Percentiles rank a stretch among this genome's conserved stretches.
Evolutionary conservation across 2,888 invertebrate species (phyloP).

Genomic region (Dorcus parallelipipedus): DNA sequence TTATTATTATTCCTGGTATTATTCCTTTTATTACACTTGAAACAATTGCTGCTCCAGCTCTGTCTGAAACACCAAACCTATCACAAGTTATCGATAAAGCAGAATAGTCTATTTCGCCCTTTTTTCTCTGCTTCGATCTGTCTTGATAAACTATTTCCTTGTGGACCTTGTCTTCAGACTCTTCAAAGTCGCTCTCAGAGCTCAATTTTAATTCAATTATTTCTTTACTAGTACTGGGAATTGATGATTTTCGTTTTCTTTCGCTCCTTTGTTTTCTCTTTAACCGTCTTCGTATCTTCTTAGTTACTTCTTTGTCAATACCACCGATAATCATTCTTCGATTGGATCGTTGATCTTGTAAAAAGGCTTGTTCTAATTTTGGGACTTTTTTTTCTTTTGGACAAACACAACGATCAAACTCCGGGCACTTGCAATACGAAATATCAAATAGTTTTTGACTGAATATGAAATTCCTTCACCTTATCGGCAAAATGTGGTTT

Average conservation of each 20-base stretch:
- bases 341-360: neutral
- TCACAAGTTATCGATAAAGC: neutral
- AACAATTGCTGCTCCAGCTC: neutral
- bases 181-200: neutral
- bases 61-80: neutral
- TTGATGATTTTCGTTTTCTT: neutral
- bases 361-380: too few species aligned
- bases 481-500: too few species aligned
- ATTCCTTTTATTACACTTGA: neutral
- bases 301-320: constrained; percentile 3
- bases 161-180: too few species aligned
- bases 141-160: too few species aligned
- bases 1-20: neutral
- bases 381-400: too few species aligned
- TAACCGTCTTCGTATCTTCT: neutral
- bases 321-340: neutral
- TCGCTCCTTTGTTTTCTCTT: neutral
- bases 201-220: constrained; percentile 1
- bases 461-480: too few species aligned
- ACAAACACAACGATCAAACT: too few species aligned
- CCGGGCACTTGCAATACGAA: too few species aligned
- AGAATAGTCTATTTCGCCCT: neutral
- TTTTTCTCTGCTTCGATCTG: too few species aligned
- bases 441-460: too few species aligned
- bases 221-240: neutral